phyloP scores from a whole-genome alignment of 1,140 invertebrate species.

The Drosophila leontia region DNA sequence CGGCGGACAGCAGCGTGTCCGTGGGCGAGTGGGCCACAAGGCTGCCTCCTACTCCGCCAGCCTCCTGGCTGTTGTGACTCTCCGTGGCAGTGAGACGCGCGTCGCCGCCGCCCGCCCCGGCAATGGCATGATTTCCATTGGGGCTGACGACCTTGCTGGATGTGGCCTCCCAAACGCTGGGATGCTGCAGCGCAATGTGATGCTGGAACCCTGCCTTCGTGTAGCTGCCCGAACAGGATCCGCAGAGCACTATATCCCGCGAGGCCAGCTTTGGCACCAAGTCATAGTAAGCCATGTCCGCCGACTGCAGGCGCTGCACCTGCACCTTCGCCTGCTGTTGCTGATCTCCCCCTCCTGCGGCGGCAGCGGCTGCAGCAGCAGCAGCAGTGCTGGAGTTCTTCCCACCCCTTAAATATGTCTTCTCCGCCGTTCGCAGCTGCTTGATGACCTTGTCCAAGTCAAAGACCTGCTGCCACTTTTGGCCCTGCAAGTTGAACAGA shows the following conservation, averaged over 20 bases:
- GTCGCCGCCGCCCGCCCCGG: slow-evolving; percentile 8
- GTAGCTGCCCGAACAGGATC: slow-evolving; percentile 69
- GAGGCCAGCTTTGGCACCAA: slow-evolving; percentile 73
- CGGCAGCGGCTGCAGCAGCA: background rate
- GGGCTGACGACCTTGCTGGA: slow-evolving; percentile 58
- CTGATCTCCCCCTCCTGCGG: slow-evolving; percentile 14
- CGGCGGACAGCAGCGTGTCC: slow-evolving; percentile 51
- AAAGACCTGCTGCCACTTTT: slow-evolving; percentile 77
- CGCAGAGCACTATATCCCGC: slow-evolving; percentile 72
- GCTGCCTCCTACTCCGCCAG: slow-evolving; percentile 3
- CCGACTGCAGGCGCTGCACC: slow-evolving; percentile 72
- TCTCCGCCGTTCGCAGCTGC: slow-evolving; percentile 73
- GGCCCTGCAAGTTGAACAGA: slow-evolving; percentile 61
- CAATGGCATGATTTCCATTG: background rate
- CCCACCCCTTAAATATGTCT: slow-evolving; percentile 65
- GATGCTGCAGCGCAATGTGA: slow-evolving; percentile 78
- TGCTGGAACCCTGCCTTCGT: slow-evolving; percentile 78
- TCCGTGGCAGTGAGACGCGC: slow-evolving; percentile 35
- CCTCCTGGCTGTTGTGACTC: slow-evolving; percentile 46
- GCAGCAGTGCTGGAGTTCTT: slow-evolving; percentile 12
- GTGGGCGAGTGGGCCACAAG: slow-evolving; percentile 56
- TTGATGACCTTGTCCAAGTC: slow-evolving; percentile 81
- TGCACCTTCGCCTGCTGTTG: slow-evolving; percentile 44
- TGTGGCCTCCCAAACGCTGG: slow-evolving; percentile 68
- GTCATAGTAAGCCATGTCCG: slow-evolving; percentile 79